Conservation (phyloP, 2,888 invertebrate genomes). For the Chorisops tibialis region DNA sequence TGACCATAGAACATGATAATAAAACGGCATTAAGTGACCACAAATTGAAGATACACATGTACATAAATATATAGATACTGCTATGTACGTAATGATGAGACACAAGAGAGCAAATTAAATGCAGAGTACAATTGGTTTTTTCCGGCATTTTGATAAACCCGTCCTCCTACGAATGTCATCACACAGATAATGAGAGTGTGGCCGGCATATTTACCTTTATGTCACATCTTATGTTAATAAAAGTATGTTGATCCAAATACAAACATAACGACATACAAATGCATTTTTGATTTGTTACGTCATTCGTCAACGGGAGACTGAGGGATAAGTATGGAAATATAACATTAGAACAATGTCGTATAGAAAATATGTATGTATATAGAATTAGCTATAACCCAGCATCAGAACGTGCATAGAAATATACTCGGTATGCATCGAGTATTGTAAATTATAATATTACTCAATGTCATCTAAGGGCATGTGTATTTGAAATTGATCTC, state of each 20-base stretch:
- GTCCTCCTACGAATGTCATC: constrained; percentile 36
- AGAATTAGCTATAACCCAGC: too few relatives aligned
- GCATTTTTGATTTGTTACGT: constrained; percentile 13
- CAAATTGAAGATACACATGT: constrained; percentile 1
- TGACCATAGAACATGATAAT: background rate
- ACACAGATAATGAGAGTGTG: constrained; percentile 29
- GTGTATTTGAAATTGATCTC: constrained; percentile 19
- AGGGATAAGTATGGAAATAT: too few relatives aligned
- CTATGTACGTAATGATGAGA: constrained; percentile 20
- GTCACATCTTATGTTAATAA: background rate
- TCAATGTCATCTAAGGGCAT: constrained; percentile 24
- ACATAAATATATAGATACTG: background rate
- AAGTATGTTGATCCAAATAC: too few relatives aligned
- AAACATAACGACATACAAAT: background rate
- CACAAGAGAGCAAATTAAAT: constrained; percentile 42
- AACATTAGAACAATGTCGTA: too few relatives aligned
- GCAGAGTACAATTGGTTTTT: constrained; percentile 52
- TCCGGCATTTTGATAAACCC: constrained; percentile 43
- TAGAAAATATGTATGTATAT: too few relatives aligned
- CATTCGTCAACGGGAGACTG: background rate
- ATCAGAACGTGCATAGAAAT: too few relatives aligned
- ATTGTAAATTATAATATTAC: background rate
- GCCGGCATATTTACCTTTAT: constrained; percentile 26
- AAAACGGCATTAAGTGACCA: background rate
- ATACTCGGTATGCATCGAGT: too few relatives aligned